Base-by-base conservation (phyloP, 2,797 vertebrate genomes). In the Neomorphus geoffroyi region DNA sequence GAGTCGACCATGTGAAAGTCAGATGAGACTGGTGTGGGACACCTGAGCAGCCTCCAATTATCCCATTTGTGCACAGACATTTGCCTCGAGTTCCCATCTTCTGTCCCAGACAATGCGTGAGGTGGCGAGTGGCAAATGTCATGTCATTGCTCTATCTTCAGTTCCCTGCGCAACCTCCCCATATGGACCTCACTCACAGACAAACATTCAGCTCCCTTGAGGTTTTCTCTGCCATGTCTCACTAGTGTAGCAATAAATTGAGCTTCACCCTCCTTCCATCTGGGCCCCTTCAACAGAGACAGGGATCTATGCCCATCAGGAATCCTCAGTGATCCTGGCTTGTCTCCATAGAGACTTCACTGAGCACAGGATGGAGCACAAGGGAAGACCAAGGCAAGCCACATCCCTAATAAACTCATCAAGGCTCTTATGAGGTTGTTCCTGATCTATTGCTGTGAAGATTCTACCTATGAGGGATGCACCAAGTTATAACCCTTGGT, bases 201-300 rank as follows among this genome's bases (percentile, higher is more conserved):
- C 33, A 32, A 11, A 1, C 3, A 24, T 50, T 15, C 16, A 24
- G 1, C 17, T 54, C 27, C 33, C 18, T 0, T 2, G 8, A 26
- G 9, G 3, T 22, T 91, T 50, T 39, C 11, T 64, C 56, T 69
- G 53, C 35, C 5, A 3, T 26, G 17, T 54, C 60, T 64, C 57
- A 39, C 10, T n/a, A 23, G 2, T 41, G 30, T 45, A 88, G 39
- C 39, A 64, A 12, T 60, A 43, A 57, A 53, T 16, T 27, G 72
- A 88, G 17, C 32, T 86, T 83, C 56, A 70, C 6, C 17, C 51
- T 78, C 48, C 70, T 71, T 66, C 22, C 35, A 62, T 70, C 35
- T 45, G 53, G 37, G 56, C 10, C 7, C 27, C 35, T 74, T 39
- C 50, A 39, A 16, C 43, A n/a, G 26, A 69, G 4, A 11, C 21